A percentile compares a stretch with the other conserved stretches of the same genome.
These are phyloP conservation scores for Drosophila pegasa DNA, from an alignment of 2,888 invertebrate species.

Conservation along the genomic window DNA sequence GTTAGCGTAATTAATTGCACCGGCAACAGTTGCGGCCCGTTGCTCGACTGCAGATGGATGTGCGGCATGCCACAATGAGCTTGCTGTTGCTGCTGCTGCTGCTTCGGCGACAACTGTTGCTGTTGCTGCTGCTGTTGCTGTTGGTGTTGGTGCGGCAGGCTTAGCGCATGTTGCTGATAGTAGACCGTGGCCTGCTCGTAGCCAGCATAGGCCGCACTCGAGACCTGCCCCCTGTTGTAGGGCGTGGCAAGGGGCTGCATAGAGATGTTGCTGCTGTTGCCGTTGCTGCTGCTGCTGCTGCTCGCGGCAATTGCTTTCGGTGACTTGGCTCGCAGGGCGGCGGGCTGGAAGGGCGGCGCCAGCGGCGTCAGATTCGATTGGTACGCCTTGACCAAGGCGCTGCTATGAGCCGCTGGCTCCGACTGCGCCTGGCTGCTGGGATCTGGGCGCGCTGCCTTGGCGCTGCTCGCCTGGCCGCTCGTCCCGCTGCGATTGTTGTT, in stretches of 20 bases:
- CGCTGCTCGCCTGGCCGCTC: background rate
- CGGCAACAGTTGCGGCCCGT: conserved; percentile 86
- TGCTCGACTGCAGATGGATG: conserved; percentile 65
- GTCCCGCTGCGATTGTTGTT: conserved; percentile 50
- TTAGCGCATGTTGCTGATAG: conserved; percentile 62
- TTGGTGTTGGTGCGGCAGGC: conserved; percentile 40
- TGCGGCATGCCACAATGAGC: conserved; percentile 72
- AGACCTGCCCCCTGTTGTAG: conserved; percentile 21
- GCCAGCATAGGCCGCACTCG: conserved; percentile 60
- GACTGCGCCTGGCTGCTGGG: conserved; percentile 7
- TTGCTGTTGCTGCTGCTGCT: conserved; percentile 55
- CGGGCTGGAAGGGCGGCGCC: conserved; percentile 81
- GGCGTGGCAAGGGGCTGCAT: conserved; percentile 24
- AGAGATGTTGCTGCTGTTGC: conserved; percentile 29
- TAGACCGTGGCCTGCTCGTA: conserved; percentile 79
- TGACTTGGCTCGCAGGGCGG: conserved; percentile 61
- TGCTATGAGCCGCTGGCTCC: conserved; percentile 37
- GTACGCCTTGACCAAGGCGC: conserved; percentile 71
- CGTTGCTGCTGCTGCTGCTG: background rate
- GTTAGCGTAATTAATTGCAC: conserved; percentile 85
- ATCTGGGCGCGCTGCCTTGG: conserved; percentile 15
- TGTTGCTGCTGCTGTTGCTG: conserved; percentile 49
- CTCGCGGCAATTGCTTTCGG: conserved; percentile 33
- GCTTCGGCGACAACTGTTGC: conserved; percentile 49
- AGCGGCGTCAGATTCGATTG: conserved; percentile 81